Base-by-base conservation (phyloP, 2,888 invertebrate species). In the Spilosoma lubricipeda region DNA sequence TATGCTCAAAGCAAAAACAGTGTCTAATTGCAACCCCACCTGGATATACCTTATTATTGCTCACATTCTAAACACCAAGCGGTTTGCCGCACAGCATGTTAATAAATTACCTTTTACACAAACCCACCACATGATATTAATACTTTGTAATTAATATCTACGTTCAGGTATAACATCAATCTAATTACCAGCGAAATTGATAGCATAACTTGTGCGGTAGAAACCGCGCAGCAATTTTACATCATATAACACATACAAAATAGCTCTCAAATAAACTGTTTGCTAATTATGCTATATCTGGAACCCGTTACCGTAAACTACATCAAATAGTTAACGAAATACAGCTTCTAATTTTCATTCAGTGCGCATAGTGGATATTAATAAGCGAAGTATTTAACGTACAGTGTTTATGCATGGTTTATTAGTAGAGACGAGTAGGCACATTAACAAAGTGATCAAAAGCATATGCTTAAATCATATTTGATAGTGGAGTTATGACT, bases 261-360 rank as follows among this genome's bases (percentile, higher is more conserved):
- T 20, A 74, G 80, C 70, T 75, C 56, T n/a, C 20, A 48, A 23
- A 33, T 52, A 67, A 30, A 69, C 20, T 48, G 67, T 63, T 71
- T 63, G 39, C 45, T 78, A 75, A 82, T 83, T 68, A 78, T 72
- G 70, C 73, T 23, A 5, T 75, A 77, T 79, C 78, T 80, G 75
- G 79, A 77, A 77, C 79, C 75, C 75, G 67, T 65, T 33, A 36
- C 13, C 30, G 65, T 27, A 64, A 73, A 68, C 70, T 70, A 73
- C 36, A 65, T 70, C 42, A 66, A 70, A 70, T 66, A 66, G 27
- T 68, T 69, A 0, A 52, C 64, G 70, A 76, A 67, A 79, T 77
- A 70, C 72, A 63, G 42, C 27, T 52, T 15, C 39, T 23, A n/a
- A 67, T 67, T 67, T 42, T 42, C 27, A 67, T 45, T 67, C 27